Evolutionary conservation across 2,797 vertebrate genomes (phyloP).

Genomic region (Pangasius djambal): DNA sequence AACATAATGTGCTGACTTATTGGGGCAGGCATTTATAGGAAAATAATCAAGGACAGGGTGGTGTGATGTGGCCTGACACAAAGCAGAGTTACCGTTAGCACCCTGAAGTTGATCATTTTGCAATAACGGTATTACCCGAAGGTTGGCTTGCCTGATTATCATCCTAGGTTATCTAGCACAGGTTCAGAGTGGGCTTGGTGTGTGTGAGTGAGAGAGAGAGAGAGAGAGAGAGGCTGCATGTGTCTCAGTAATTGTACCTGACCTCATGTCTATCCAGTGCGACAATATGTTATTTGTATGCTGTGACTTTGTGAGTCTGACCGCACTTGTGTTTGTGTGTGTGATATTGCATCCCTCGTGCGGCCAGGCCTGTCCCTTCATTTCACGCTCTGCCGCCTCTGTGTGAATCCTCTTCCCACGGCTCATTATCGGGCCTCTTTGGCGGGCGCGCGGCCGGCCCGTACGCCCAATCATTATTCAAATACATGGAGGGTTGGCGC

Average conservation of each 20-base stretch:
- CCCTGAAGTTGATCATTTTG: not conserved
- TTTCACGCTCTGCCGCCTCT: slow-evolving; percentile 78
- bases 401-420: slow-evolving; percentile 79
- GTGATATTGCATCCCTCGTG: slow-evolving; percentile 66
- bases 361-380: slow-evolving; percentile 77
- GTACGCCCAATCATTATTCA: slow-evolving; percentile 77
- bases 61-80: not conserved
- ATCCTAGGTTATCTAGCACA: not conserved
- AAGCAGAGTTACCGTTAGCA: not conserved
- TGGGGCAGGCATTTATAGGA: not conserved
- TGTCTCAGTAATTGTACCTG: slow-evolving; percentile 23
- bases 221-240: not conserved
- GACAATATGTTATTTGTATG: slow-evolving; percentile 45
- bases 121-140: not conserved
- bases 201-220: not conserved
- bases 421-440: slow-evolving; percentile 81
- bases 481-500: slow-evolving; percentile 69
- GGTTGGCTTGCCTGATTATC: not conserved
- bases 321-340: slow-evolving; percentile 26
- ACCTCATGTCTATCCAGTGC: slow-evolving; percentile 24
- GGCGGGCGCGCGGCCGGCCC: slow-evolving; percentile 66
- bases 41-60: not conserved
- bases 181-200: slow-evolving; percentile 30
- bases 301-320: slow-evolving; percentile 24
- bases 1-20: not conserved